Evolutionary conservation across 2,888 invertebrate genomes (phyloP).

Genomic region (Oegoconia quadripuncta): DNA sequence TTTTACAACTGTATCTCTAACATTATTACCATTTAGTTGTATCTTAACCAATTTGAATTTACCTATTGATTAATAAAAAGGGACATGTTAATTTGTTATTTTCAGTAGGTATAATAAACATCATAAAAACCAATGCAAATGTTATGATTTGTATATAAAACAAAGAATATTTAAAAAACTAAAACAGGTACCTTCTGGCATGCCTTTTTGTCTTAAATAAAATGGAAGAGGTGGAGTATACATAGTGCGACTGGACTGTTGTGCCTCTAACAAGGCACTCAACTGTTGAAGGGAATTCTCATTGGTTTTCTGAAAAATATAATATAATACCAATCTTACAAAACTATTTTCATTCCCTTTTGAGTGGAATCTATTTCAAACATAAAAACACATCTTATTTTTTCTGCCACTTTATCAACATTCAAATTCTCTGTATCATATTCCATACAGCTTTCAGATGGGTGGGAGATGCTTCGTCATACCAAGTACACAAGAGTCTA

Average conservation of each 20-base stretch:
- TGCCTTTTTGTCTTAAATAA: constrained; percentile 85
- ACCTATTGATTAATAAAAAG: constrained; percentile 61
- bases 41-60: constrained; percentile 87
- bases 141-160: not conserved
- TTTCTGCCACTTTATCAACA: no score
- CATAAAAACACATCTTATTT: no score
- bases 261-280: constrained; percentile 89
- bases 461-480: no score
- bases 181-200: constrained; percentile 65
- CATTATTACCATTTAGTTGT: constrained; percentile 82
- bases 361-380: no score
- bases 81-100: no score
- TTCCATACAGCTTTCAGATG: no score
- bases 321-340: no score
- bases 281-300: constrained; percentile 93
- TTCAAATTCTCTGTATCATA: no score
- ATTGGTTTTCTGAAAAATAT: constrained; percentile 85
- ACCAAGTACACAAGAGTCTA: no score
- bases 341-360: no score
- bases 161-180: not conserved
- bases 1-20: constrained; percentile 86
- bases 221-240: constrained; percentile 84
- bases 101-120: no score
- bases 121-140: no score
- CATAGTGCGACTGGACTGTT: constrained; percentile 82